phyloP scores from a whole-genome alignment of 2,113 vertebrate species.

The Phoxinus phoxinus region DNA sequence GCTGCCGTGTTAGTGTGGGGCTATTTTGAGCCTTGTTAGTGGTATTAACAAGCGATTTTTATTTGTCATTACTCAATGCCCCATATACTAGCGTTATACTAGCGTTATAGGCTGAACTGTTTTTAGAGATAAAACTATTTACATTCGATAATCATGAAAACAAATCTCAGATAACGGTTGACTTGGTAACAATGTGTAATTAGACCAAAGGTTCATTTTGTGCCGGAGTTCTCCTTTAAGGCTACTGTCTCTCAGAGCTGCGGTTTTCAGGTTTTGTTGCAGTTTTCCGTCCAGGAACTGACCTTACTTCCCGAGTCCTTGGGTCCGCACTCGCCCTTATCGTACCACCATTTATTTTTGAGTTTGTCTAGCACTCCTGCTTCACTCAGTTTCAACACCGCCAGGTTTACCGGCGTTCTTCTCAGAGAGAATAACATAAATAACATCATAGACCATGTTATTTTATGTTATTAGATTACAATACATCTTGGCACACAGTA shows the following conservation, averaged over 20 bases:
- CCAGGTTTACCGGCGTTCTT: constrained; percentile 99
- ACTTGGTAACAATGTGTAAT: too few species aligned
- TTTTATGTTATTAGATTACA: constrained; percentile 99
- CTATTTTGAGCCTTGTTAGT: too few species aligned
- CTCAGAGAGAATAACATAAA: constrained; percentile 99
- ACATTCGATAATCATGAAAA: too few species aligned
- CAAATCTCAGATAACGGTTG: too few species aligned
- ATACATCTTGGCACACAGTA: constrained; percentile 57
- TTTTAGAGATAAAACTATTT: too few species aligned
- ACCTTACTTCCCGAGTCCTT: constrained; percentile 99
- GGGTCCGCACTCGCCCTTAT: constrained; percentile 99
- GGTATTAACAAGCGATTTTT: too few species aligned
- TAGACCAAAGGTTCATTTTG: too few species aligned
- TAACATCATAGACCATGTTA: constrained; percentile 99
- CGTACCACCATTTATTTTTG: constrained; percentile 99
- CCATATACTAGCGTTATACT: too few species aligned
- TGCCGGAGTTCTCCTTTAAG: too few species aligned
- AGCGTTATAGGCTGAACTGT: too few species aligned
- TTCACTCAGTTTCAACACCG: constrained; percentile 99
- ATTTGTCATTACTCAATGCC: too few species aligned
- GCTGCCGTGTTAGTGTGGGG: too few species aligned
- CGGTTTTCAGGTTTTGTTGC: constrained; percentile 68
- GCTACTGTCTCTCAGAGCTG: constrained; percentile 32
- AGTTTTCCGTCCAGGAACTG: constrained; percentile 84
- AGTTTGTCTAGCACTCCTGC: constrained; percentile 99